Conservation (phyloP, 1,140 invertebrate genomes). For the Drosophila insularis region DNA sequence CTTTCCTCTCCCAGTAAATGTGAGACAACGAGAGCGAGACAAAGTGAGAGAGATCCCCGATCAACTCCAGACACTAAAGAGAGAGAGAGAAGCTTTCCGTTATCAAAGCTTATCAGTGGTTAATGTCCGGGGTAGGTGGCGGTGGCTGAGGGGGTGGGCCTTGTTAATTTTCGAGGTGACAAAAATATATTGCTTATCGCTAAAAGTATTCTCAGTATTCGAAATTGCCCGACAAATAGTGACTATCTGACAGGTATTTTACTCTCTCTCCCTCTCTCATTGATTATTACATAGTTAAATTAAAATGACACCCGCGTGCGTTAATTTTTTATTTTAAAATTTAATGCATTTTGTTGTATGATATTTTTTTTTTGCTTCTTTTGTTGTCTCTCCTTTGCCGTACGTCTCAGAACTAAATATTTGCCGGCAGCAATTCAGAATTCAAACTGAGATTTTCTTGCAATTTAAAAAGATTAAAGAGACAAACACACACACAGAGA, state of each 20-base stretch:
- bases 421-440: conserved; percentile 17
- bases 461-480: conserved; percentile 76
- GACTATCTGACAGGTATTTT: background rate
- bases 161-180: background rate
- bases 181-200: conserved; percentile 14
- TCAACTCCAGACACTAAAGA: background rate
- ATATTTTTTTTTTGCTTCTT: background rate
- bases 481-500: conserved; percentile 26
- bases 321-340: background rate
- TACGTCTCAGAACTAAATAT: conserved; percentile 22
- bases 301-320: background rate
- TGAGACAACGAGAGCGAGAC: conserved; percentile 4
- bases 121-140: background rate
- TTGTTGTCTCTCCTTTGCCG: conserved; percentile 12
- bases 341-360: background rate
- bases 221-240: background rate
- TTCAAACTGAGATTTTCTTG: conserved; percentile 71
- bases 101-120: conserved; percentile 17
- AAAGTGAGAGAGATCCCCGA: conserved; percentile 5
- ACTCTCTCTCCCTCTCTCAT: background rate
- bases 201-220: background rate
- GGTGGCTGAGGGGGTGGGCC: background rate
- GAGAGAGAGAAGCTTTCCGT: background rate
- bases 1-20: conserved; percentile 1
- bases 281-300: background rate